Evolutionary conservation across 2,888 invertebrate species (phyloP).

Genomic region (Zele albiditarsus): DNA sequence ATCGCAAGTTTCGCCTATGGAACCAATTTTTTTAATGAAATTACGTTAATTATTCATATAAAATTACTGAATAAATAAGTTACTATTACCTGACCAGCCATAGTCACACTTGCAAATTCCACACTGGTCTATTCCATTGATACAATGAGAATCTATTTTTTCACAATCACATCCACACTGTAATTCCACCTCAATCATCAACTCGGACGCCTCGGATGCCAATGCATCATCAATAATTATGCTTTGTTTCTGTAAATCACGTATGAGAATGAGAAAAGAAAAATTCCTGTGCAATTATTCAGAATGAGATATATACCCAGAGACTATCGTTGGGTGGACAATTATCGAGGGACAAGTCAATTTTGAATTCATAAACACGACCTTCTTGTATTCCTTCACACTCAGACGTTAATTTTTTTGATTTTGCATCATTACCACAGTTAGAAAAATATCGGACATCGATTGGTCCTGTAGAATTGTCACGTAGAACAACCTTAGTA

Average conservation of each 20-base stretch:
- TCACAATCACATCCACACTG: slow-evolving; percentile 83
- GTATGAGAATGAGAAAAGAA: not conserved
- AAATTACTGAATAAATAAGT: slow-evolving; percentile 1
- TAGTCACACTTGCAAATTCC: slow-evolving; percentile 79
- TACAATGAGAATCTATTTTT: slow-evolving; percentile 68
- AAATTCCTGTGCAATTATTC: slow-evolving; percentile 44
- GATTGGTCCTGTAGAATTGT: slow-evolving; percentile 78
- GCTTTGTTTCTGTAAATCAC: slow-evolving; percentile 68
- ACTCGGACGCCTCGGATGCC: slow-evolving; percentile 77
- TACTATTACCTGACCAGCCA: slow-evolving; percentile 75
- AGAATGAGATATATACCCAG: slow-evolving; percentile 62
- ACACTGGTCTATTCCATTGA: slow-evolving; percentile 77
- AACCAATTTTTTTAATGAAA: slow-evolving; percentile 13
- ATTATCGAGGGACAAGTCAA: slow-evolving; percentile 77
- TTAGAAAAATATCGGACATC: slow-evolving; percentile 82
- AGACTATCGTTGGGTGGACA: slow-evolving; percentile 76
- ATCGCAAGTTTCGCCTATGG: slow-evolving; percentile 75
- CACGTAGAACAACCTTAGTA: slow-evolving; percentile 78
- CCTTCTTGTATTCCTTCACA: slow-evolving; percentile 79
- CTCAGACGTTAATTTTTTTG: slow-evolving; percentile 74
- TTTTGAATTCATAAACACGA: slow-evolving; percentile 78
- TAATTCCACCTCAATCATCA: slow-evolving; percentile 83
- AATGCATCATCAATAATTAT: slow-evolving; percentile 85
- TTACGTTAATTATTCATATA: slow-evolving; percentile 9
- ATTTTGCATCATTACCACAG: slow-evolving; percentile 77